Base-by-base conservation (phyloP, 2,888 invertebrate genomes). In the Patella ulyssiponensis region DNA sequence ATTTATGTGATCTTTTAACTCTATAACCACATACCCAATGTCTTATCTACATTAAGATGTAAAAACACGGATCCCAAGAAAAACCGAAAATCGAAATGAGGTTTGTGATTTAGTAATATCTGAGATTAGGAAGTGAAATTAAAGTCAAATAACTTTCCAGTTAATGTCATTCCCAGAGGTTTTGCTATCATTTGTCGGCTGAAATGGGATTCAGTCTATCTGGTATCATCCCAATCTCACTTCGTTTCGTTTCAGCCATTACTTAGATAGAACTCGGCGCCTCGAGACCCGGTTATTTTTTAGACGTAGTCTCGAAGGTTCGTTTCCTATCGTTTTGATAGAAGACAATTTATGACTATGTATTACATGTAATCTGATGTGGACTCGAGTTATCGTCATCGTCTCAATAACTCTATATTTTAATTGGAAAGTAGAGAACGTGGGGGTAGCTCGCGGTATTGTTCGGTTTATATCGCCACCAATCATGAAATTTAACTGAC, bases 141-240 rank as follows among this genome's bases (percentile, higher is more conserved):
- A 58, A 58, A 58, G 20, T 58, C 58, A 58, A 58, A 58, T 58
- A 58, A 58, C 58, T 20, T 20, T 20, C 58, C 58, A 58, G 58
- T 58, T 58, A 58, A 58, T 58, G 58, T 58, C 17, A 20, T 58
- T 58, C 58, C 58, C 58, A 58, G 17, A 58, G 58, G 58, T 58
- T 20, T 58, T 20, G n/a, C 17, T 20, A 58, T 58, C 58, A 58
- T 58, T 58, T 58, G 58, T 58, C 58, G 58, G 58, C 4, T 58
- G 20, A 58, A 58, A 58, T 58, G 58, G 58, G 58, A 58, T 58
- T 58, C 20, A 17, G 58, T 20, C 58, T 20, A 58, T 58, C 20
- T 58, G 58, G 15, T 58, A 58, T 58, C 58, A 20, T 58, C 9
- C 58, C 20, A 58, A 58, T 58, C 17, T 58, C n/a, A 58, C 20